Base-by-base conservation (phyloP, 2,888 invertebrate genomes). In the Marasmarcha lunaedactyla region DNA sequence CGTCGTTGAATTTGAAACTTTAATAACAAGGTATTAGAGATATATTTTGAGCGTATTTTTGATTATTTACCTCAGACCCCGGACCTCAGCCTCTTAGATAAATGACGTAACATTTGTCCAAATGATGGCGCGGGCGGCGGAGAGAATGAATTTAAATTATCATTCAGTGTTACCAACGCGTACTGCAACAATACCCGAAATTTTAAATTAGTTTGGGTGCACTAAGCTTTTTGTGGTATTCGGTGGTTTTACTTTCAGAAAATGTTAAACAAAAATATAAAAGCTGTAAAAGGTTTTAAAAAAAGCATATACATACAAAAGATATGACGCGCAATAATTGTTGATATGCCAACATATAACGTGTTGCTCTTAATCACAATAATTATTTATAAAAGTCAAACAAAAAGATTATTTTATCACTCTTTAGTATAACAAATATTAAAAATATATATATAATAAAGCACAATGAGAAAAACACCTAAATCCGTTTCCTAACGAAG, bases 81-180 rank as follows among this genome's bases (percentile, higher is more conserved):
- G 47, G 58, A 46, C 61, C 54, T 57, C 72, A 63, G 52, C 52
- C 79, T 73, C 73, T 71, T 68, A 81, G 84, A 84, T 73, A 84
- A 84, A 84, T 84, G 83, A 78, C 69, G 70, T 70, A 72, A 71
- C 84, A 84, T 84, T 84, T 84, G 84, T 84, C 84, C 84, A 79
- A 84, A 84, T 84, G 84, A 84, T 84, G 84, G 84, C 83, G 83
- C 81, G 81, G 83, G 83, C 81, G 83, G 73, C 71, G 72, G 70
- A 84, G 84, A 84, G 83, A 84, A 84, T 84, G 84, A 84, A 84
- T 84, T 84, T 84, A 84, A 84, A 84, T 84, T 84, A 84, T 84
- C 84, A 84, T 84, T 81, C 84, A 79, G 81, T 81, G 76, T 69
- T 83, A 76, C 73, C 70, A 74, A 73, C 78, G 71, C 66, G 72